Conservation (phyloP, 2,113 vertebrate genomes). For the Typhlomys cinereus region DNA sequence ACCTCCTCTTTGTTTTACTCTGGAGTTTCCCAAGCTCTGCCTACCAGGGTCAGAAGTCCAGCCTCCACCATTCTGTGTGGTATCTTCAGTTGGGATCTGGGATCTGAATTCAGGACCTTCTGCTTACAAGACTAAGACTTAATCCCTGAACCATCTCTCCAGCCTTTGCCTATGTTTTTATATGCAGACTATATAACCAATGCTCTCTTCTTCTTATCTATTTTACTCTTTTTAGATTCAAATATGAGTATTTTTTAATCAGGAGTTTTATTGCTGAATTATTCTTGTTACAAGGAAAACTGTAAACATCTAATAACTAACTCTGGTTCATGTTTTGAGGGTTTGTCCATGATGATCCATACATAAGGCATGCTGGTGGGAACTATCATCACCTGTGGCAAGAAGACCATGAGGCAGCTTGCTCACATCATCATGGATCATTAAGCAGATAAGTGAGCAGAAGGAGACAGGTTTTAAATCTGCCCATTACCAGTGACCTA, state of each 20-base stretch:
- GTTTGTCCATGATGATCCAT: no score
- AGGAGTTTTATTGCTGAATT: no score
- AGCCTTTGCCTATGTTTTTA: no score
- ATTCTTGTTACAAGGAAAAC: not conserved
- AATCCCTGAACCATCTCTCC: no score
- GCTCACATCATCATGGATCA: not conserved
- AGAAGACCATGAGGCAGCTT: not conserved
- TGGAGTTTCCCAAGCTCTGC: no score
- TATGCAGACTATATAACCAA: not conserved
- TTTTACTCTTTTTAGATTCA: not conserved
- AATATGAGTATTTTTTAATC: not conserved
- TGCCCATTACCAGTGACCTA: not conserved
- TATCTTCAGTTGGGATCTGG: no score
- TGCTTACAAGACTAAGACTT: no score
- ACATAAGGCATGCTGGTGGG: not conserved
- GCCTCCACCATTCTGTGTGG: no score
- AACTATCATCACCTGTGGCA: not conserved
- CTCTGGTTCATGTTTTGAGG: not conserved
- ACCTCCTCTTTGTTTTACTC: no score
- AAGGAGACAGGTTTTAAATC: not conserved
- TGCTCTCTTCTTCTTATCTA: no score
- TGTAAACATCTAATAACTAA: not conserved
- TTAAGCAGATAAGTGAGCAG: not conserved
- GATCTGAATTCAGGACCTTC: no score
- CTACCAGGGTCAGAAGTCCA: no score